Base-by-base conservation (phyloP, 53 echinoderm and acorn worm species). In the Crossaster papposus region DNA sequence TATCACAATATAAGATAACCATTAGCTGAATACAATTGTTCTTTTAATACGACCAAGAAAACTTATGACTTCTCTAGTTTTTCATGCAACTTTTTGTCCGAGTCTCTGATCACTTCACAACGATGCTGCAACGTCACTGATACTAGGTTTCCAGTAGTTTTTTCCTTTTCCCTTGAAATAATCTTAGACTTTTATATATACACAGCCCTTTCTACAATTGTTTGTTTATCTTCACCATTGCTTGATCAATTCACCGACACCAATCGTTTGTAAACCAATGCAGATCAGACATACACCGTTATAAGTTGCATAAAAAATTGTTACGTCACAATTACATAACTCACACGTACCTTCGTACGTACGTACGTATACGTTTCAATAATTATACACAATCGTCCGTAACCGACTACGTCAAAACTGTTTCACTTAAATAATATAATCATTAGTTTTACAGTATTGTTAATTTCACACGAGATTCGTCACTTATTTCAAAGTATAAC, bases 271-370 rank as follows among this genome's bases (percentile, higher is more conserved):
- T 28, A 53, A 52, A 36, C 72, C 84, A 71, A 84, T 71, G n/a
- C 70, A n/a, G 70, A 83, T 72, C 84, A 84, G 84, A 72, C 84
- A 72, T 37, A 72, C 87, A 55, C 31, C 11, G 44, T 23, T 80
- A 55, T 12, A 58, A 76, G 28, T 87, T 87, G 58, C 87, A 77
- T 87, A 76, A 87, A 75, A 38, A 44, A 74, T 34, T 77, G 87
- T 87, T 36, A 87, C 87, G 87, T 87, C 87, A 87, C 87, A 76
- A 50, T 62, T 34, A 54, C 28, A 82, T 58, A 80, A 13, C 54
- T 80, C n/a, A n/a, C n/a, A n/a, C n/a, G n/a, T n/a, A n/a, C n/a
- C n/a, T n/a, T n/a, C n/a, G n/a, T n/a, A n/a, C n/a, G n/a, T n/a
- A n/a, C n/a, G n/a, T n/a, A 30, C n/a, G 24, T 80, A n/a, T n/a